phyloP scores from a whole-genome alignment of 1,140 invertebrate species.

The Drusus annulatus region DNA sequence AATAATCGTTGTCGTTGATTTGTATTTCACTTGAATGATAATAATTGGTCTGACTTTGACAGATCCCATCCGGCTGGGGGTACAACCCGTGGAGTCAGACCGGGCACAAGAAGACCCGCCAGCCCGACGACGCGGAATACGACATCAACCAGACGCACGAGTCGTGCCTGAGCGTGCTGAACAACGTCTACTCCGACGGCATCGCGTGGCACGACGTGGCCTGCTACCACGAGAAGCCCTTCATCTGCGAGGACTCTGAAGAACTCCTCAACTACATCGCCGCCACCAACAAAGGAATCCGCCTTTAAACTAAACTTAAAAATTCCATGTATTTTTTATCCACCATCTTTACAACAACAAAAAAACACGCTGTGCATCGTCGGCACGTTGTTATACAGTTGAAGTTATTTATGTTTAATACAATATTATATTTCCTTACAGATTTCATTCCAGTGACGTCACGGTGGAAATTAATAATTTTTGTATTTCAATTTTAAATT shows the following conservation, averaged over 20 bases:
- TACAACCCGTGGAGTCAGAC: conserved; percentile 92
- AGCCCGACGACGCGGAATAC: conserved; percentile 93
- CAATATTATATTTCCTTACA: not conserved
- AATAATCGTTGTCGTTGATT: too few species aligned
- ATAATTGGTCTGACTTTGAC: too few species aligned
- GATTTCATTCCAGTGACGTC: conserved; percentile 35
- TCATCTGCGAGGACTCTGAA: conserved; percentile 91
- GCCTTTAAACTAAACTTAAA: conserved; percentile 72
- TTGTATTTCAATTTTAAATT: conserved; percentile 22
- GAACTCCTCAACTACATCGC: conserved; percentile 88
- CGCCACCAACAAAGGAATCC: conserved; percentile 84
- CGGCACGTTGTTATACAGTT: not conserved
- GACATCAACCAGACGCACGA: conserved; percentile 92
- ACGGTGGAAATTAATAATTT: conserved; percentile 11
- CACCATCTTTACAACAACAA: conserved; percentile 20
- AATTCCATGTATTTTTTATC: conserved; percentile 13
- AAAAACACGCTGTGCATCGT: not conserved
- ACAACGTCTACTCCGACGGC: conserved; percentile 93
- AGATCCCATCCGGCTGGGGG: conserved; percentile 76
- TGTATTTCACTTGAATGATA: too few species aligned
- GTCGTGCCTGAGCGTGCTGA: conserved; percentile 87
- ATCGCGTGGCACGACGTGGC: conserved; percentile 94
- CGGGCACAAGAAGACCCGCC: conserved; percentile 88
- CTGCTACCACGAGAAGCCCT: conserved; percentile 92
- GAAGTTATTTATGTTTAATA: conserved; percentile 30